Evolutionary conservation across 2,113 vertebrate species (phyloP), one percentile per base, ranked within the genome.

Genomic region (Corythornis vintsioides): DNA sequence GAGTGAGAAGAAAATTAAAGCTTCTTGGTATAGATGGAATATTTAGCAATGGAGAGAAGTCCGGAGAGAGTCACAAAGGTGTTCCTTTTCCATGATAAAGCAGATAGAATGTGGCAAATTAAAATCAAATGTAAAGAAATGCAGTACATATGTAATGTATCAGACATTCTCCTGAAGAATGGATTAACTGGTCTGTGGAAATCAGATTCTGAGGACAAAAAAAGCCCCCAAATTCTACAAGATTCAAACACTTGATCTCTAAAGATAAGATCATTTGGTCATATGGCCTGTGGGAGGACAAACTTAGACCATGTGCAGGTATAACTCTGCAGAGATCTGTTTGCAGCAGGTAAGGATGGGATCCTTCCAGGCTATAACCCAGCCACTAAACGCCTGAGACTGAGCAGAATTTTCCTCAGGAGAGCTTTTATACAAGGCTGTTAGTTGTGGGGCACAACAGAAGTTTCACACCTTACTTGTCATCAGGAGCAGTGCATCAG

Each of bases 1-100:
- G 66, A 78, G 50, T 53, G 11, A 59, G 71, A 80, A 70, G 28
- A 95, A 90, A 90, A 93, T 65, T 35, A 72, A 75, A 92, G 76
- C 28, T 90, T 4, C 59, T 88, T 86, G 31, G 13, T 86, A 92
- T 89, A 70, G 33, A 70, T 61, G n/a, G 28, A 66, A 92, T 47
- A 82, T 70, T 89, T 79, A 53, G 12, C 38, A 38, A 75, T 19
- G 16, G n/a, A 78, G 12, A 55, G 66, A 83, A 85, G 48, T 21
- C 56, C 31, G 83, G 47, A 25, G 18, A 86, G 22, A 70, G 25
- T 53, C 22, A 56, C 2, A 0, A 40, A 50, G 47, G 19, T 93
- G 63, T 87, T 93, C 56, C 43, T 88, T 63, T 81, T 72, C 80
- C 15, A 38, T 15, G 15, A 33, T 69, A 72, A 75, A 94, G 28